Evolutionary conservation across 2,113 vertebrate species (phyloP), one percentile per base, ranked within the genome.

Genomic region (Macaca nemestrina): DNA sequence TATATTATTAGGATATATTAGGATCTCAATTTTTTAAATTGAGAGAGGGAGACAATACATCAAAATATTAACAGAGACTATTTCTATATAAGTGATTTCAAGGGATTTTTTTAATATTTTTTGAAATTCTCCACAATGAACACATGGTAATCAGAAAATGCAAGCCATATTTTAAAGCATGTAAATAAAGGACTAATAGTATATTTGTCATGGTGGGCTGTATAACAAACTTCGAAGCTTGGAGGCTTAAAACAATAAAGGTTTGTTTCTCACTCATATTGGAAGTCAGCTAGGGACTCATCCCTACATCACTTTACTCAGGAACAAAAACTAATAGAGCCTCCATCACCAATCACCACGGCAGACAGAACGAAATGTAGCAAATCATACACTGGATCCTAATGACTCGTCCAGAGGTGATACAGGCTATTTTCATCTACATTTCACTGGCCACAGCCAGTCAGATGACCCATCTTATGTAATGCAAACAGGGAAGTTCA

Each of bases 61-160:
- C 59, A 83, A 76, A 90, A 86, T 79, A 50, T 73, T 81, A 78
- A 72, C 3, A 91, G 10, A 88, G 13, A 80, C 78, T 93, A 80
- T 75, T 70, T 95, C 64, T 79, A 48, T 38, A 13, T 80, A 88
- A 32, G 16, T 45, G 3, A 91, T 86, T 93, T 86, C 48, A 59
- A 40, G 83, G 23, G 38, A 43, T 78, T 90, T 13, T 88, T 93
- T 92, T 30, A 1, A 40, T 93, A 27, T 6, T 82, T 96, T 86
- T 80, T 48, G 90, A 88, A 92, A 40, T 90, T 92, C 52, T 93
- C 78, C 64, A 80, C 40, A 87, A 64, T 67, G 27, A 94, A 55
- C 23, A 84, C 48, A 45, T 2, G 43, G 18, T 85, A 85, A 93
- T 68, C 48, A 85, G 57, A 67, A 97, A 90, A 88, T 23, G 57